Conservation (phyloP, 2,888 invertebrate genomes). For the Diplazon laetatorius region DNA sequence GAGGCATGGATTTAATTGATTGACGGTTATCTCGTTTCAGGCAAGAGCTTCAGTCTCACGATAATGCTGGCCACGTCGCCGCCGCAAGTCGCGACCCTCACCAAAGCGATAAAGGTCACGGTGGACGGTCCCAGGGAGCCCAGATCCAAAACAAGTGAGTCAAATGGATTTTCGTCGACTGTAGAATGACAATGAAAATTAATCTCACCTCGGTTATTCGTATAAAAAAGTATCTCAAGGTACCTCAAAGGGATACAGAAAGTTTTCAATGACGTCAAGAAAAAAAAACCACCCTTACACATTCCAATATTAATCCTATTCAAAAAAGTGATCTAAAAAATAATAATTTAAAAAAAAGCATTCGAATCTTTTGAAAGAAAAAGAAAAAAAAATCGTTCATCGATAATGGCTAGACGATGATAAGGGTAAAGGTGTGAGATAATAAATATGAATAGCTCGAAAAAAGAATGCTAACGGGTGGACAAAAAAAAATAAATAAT, state of each 20-base stretch:
- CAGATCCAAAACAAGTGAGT: constrained; percentile 80
- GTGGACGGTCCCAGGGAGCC: constrained; percentile 80
- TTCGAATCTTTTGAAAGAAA: too few species aligned
- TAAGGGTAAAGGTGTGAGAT: constrained; percentile 33
- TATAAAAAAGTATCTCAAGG: too few species aligned
- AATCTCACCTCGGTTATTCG: too few species aligned
- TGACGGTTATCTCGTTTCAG: constrained; percentile 68
- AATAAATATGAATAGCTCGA: neutral
- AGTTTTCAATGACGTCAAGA: too few species aligned
- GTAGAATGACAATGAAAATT: too few species aligned
- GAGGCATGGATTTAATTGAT: constrained; percentile 1
- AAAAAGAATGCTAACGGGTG: constrained; percentile 27
- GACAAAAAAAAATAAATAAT: constrained; percentile 28
- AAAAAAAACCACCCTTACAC: too few species aligned
- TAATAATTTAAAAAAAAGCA: too few species aligned
- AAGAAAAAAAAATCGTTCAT: constrained; percentile 23
- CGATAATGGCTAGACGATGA: constrained; percentile 27
- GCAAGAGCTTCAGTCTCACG: constrained; percentile 81
- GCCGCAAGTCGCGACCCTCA: constrained; percentile 79
- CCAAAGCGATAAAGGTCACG: constrained; percentile 80
- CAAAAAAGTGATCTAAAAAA: too few species aligned
- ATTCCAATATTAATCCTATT: too few species aligned
- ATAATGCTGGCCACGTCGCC: constrained; percentile 82
- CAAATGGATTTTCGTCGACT: neutral
- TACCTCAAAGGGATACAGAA: too few species aligned